Conservation (phyloP, 2,113 vertebrate species). For the Psophia crepitans region DNA sequence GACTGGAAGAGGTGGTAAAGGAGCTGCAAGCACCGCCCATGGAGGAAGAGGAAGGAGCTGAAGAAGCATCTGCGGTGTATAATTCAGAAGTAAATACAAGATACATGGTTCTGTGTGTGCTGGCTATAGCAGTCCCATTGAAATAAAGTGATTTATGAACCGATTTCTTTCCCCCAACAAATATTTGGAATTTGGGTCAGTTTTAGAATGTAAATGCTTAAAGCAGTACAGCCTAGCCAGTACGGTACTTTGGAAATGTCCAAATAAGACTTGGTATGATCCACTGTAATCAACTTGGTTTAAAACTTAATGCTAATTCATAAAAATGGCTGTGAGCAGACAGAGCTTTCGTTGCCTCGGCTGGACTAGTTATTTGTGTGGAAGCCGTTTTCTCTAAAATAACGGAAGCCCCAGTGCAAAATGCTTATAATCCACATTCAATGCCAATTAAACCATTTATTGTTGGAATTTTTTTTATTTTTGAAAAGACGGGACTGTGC, state of each 20-base stretch:
- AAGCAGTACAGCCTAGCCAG: constrained; percentile 65
- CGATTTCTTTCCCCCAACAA: constrained; percentile 75
- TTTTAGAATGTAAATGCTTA: constrained; percentile 72
- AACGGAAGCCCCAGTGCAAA: constrained; percentile 76
- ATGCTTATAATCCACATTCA: constrained; percentile 74
- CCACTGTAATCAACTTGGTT: constrained; percentile 41
- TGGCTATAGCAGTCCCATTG: constrained; percentile 93
- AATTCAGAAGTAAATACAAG: constrained; percentile 91
- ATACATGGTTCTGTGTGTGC: constrained; percentile 73
- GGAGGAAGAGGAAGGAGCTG: constrained; percentile 95
- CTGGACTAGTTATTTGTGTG: constrained; percentile 64
- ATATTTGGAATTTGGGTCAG: constrained; percentile 75
- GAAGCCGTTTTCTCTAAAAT: constrained; percentile 70
- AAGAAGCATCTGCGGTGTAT: constrained; percentile 97
- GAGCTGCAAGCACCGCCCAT: constrained; percentile 97
- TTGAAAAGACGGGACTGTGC: constrained; percentile 89
- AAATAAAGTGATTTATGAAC: constrained; percentile 73
- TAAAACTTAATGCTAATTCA: constrained; percentile 57
- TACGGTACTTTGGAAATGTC: constrained; percentile 52
- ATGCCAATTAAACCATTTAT: constrained; percentile 79
- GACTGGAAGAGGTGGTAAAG: constrained; percentile 96
- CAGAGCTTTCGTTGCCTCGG: constrained; percentile 72
- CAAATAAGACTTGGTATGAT: constrained; percentile 62
- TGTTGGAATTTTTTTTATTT: constrained; percentile 49
- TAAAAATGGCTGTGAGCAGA: constrained; percentile 69